Conservation (phyloP, 2,888 invertebrate species). For the Monochamus alternatus region DNA sequence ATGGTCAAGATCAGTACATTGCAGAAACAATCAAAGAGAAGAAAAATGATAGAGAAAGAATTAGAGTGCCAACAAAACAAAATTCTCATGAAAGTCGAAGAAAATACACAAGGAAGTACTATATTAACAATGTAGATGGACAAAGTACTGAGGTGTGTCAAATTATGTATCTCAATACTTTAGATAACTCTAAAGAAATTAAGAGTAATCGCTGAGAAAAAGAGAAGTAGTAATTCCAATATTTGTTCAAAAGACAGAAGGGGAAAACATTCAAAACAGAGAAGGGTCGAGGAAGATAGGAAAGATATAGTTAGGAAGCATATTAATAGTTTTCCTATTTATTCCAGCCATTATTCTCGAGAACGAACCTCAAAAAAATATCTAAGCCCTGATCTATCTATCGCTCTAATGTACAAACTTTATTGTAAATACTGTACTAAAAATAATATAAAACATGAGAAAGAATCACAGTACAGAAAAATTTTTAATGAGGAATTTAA, state of each 20-base stretch:
- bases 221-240: not conserved
- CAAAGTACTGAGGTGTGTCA: not conserved
- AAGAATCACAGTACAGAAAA: not conserved
- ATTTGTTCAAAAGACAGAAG: not conserved
- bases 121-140: not conserved
- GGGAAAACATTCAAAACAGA: not conserved
- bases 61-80: not conserved
- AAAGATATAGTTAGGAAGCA: not conserved
- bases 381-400: not conserved
- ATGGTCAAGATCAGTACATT: constrained; percentile 14
- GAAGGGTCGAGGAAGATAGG: not conserved
- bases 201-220: not conserved
- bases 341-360: constrained; percentile 2
- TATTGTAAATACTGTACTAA: not conserved
- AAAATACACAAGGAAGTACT: not conserved
- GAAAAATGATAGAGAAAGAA: not conserved
- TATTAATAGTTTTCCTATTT: not conserved
- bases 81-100: not conserved
- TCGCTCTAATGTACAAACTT: not conserved
- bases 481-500: constrained; percentile 14
- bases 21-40: constrained; percentile 11
- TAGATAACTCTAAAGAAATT: not conserved
- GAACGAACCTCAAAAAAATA: not conserved
- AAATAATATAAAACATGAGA: not conserved
- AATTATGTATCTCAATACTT: not conserved